Conservation (phyloP, 2,113 vertebrate species). For the Erinaceus europaeus region DNA sequence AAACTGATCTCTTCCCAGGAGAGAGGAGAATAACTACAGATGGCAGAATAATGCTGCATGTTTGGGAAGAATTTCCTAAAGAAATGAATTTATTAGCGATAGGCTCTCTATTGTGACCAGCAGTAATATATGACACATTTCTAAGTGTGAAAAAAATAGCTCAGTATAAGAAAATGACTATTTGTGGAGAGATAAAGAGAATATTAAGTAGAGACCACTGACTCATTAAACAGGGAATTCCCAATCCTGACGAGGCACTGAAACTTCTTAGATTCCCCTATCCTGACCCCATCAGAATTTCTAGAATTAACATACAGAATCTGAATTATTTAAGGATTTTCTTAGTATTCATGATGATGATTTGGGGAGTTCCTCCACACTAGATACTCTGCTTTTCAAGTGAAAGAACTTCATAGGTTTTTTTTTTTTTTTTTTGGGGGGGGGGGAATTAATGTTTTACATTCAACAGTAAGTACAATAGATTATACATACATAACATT, state of each 20-base stretch:
- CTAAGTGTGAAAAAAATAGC: neutral
- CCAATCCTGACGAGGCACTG: too few relatives aligned
- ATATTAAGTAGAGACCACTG: neutral
- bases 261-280: neutral
- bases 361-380: neutral
- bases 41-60: too few relatives aligned
- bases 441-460: too few relatives aligned
- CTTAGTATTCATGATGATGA: neutral
- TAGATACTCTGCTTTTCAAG: neutral
- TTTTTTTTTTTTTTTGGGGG: too few relatives aligned
- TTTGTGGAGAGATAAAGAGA: too few relatives aligned
- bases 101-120: neutral
- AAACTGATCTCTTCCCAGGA: neutral
- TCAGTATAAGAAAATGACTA: rapidly evolving
- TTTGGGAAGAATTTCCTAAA: too few relatives aligned
- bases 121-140: neutral
- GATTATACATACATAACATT: too few relatives aligned
- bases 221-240: neutral
- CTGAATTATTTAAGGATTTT: neutral
- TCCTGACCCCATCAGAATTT: too few relatives aligned
- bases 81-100: neutral
- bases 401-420: too few relatives aligned
- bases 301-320: neutral
- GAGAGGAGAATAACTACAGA: neutral
- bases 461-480: too few relatives aligned